Base-by-base conservation (phyloP, 2,888 invertebrate genomes). In the Phengaris arion region DNA sequence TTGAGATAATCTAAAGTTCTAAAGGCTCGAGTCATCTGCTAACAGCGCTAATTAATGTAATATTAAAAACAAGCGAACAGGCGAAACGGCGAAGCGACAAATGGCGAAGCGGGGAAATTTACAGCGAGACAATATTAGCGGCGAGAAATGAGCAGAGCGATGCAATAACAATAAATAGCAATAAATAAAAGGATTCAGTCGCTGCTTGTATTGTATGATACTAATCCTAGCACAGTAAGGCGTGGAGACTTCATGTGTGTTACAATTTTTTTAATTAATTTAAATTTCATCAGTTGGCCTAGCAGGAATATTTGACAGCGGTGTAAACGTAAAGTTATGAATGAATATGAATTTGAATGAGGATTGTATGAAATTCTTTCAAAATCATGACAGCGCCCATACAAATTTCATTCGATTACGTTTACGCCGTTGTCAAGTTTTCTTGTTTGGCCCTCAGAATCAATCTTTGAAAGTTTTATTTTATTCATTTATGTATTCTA, bases 121-220 rank as follows among this genome's bases (percentile, higher is more conserved):
- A 91, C 91, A 88, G 85, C 87, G 89, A 91, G 91, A 92, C 91
- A 89, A 92, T 93, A 92, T 93, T 91, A 92, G 92, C 88, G 85
- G 86, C 87, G 91, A 90, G 91, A 88, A 91, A 91, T 91, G 91
- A 90, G 88, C 85, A 83, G 86, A 89, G 88, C 85, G 87, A 93
- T 92, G 93, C 92, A 93, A 94, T 94, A 94, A 94, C 93, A 94
- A 94, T 94, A 94, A 94, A 94, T 93, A 93, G 93, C 89, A 89
- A 94, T 94, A 94, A 94, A 94, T 94, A 94, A 94, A 94, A 93
- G 94, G 94, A 94, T 94, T 94, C 93, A 89, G 89, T 89, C 92
- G 92, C 88, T 93, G 91, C 92, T 93, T 93, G 93, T 93, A 93
- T 93, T 93, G 93, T 93, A 93, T 93, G 93, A 92, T 92, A 89